Percentiles rank a stretch among this genome's conserved stretches.
phyloP scores from a whole-genome alignment of 2,797 vertebrate species.

The Parauchenoglanis punctatus region DNA sequence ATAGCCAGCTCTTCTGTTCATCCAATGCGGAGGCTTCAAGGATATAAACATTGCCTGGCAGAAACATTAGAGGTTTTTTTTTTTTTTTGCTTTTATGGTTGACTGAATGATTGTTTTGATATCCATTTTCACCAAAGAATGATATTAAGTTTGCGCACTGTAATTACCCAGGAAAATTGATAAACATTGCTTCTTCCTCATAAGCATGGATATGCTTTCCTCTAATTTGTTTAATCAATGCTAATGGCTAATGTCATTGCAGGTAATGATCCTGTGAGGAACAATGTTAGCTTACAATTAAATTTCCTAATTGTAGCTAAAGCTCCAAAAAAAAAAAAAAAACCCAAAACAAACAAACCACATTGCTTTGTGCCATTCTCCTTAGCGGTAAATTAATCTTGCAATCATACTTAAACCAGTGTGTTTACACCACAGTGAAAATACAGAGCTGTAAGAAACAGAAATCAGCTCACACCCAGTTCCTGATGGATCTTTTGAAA shows the following conservation, averaged over 20 bases:
- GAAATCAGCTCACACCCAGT: conserved; percentile 58
- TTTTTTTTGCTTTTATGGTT: not conserved
- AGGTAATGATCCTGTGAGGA: conserved; percentile 64
- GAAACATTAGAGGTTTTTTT: conserved; percentile 17
- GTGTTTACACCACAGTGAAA: conserved; percentile 2
- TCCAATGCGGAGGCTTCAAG: conserved; percentile 45
- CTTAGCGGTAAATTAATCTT: not conserved
- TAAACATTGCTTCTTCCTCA: conserved; percentile 64
- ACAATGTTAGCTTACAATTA: conserved; percentile 46
- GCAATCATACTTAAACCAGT: not conserved
- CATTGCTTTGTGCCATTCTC: not conserved
- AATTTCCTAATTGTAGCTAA: conserved; percentile 10
- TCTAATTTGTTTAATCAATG: conserved; percentile 68
- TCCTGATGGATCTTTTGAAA: conserved; percentile 23
- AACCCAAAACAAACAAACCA: too few relatives aligned
- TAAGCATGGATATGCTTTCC: conserved; percentile 69
- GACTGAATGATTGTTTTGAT: conserved; percentile 6
- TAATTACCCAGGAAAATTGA: conserved; percentile 65
- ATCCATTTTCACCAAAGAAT: conserved; percentile 24
- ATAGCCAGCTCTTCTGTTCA: conserved; percentile 38
- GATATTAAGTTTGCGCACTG: conserved; percentile 27
- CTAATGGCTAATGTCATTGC: conserved; percentile 72
- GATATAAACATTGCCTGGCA: conserved; percentile 47
- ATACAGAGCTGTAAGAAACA: not conserved
- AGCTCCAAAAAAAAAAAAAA: not conserved